phyloP scores from a whole-genome alignment of 2,888 invertebrate species.

The Anthoptus insignis region DNA sequence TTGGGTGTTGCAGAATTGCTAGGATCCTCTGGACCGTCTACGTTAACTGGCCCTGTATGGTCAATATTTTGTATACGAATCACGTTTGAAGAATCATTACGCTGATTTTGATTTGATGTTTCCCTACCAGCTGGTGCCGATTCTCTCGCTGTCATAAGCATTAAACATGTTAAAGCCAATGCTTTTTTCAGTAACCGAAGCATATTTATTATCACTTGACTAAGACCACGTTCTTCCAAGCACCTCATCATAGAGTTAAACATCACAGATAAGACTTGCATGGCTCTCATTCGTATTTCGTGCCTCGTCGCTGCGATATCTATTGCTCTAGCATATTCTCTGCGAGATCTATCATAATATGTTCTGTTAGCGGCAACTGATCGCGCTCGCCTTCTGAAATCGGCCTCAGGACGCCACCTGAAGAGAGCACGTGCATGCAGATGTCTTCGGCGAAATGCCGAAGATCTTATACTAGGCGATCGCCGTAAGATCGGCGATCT shows the following conservation, averaged over 20 bases:
- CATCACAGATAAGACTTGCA: constrained; percentile 83
- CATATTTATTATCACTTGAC: constrained; percentile 79
- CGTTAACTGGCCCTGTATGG: constrained; percentile 73
- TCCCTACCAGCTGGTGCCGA: constrained; percentile 56
- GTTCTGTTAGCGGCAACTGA: constrained; percentile 61
- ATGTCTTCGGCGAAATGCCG: constrained; percentile 63
- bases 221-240: constrained; percentile 77
- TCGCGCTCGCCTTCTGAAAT: constrained; percentile 65
- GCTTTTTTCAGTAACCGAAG: constrained; percentile 78
- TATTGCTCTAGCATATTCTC: constrained; percentile 68
- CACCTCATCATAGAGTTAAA: constrained; percentile 86
- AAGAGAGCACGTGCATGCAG: constrained; percentile 55
- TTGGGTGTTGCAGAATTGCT: constrained; percentile 46
- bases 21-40: constrained; percentile 73
- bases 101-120: constrained; percentile 58
- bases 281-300: constrained; percentile 81
- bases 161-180: constrained; percentile 77
- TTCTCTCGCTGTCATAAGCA: constrained; percentile 78
- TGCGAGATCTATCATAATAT: constrained; percentile 63
- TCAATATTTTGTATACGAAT: constrained; percentile 77
- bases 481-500: constrained; percentile 57
- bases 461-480: constrained; percentile 56
- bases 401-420: constrained; percentile 73
- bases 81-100: constrained; percentile 69
- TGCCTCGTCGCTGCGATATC: constrained; percentile 79